Evolutionary conservation across 2,888 invertebrate genomes (phyloP).

Genomic region (Minunthozetes semirufus): DNA sequence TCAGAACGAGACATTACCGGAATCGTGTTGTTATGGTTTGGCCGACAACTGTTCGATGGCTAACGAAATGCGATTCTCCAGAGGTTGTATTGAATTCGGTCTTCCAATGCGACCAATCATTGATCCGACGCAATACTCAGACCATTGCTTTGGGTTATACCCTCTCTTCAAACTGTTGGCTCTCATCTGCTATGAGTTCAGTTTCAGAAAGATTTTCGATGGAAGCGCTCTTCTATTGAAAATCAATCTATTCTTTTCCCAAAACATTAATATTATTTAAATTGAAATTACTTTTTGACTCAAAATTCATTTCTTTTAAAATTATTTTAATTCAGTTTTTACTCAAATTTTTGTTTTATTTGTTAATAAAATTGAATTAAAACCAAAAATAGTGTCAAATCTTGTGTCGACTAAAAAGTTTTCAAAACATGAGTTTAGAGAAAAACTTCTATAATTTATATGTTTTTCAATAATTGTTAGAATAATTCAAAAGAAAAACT

Average conservation of each 20-base stretch:
- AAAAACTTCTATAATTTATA: too few species aligned
- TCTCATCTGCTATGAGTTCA: slow-evolving; percentile 7
- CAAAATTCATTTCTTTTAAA: too few species aligned
- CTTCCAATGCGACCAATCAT: neutral
- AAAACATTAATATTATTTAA: neutral
- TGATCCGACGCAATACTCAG: slow-evolving; percentile 1
- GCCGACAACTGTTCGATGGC: neutral
- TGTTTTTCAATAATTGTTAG: too few species aligned
- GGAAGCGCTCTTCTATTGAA: slow-evolving; percentile 13
- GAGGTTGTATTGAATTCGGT: neutral
- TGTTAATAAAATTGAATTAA: too few species aligned
- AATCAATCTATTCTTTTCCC: neutral
- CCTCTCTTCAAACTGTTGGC: slow-evolving; percentile 16
- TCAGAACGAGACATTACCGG: neutral
- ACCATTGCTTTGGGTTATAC: slow-evolving; percentile 5
- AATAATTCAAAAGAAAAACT: too few species aligned
- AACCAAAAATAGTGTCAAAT: too few species aligned
- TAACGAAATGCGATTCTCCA: neutral
- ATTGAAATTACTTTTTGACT: neutral
- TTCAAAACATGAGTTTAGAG: too few species aligned
- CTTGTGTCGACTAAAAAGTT: too few species aligned
- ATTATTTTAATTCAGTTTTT: too few species aligned
- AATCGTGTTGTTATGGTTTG: neutral
- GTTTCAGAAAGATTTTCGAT: slow-evolving; percentile 10
- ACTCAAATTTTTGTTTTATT: too few species aligned